Evolutionary conservation across 2,888 invertebrate species (phyloP), one percentile per base, ranked within the genome.

Genomic region (Bombylius major): DNA sequence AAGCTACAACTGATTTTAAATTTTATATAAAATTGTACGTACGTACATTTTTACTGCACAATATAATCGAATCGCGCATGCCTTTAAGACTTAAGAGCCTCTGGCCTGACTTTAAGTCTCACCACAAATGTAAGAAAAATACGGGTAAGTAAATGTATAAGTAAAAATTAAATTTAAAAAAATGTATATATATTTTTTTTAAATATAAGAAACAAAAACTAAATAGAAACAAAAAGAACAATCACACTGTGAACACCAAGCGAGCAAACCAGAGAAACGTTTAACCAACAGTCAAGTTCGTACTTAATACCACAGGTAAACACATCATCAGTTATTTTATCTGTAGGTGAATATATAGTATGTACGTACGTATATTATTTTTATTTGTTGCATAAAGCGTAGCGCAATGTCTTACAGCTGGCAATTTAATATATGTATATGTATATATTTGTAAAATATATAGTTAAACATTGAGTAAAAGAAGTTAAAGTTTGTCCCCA

Each of bases 1-100:
- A 56, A 39, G 53, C 46, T 53, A 56, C 56, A 56, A 56, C 56
- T 56, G 56, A 56, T 53, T 47, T 47, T 39, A 11, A 42, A 42
- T 8, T 11, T 42, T 11, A 42, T 11, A 23, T 23, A 11, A 42
- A 4, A 11, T 11, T 11, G 11, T 36, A 5, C 34, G 5, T 7
- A 36, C 8, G 34, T 36, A 36, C 34, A 36, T 11, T 42, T 42
- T 42, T 42, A 11, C 6, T 42, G 5, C 34, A 7, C 51, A 56
- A 55, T 50, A 55, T 50, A 55, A 33, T 47, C 47, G 32, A 47
- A 50, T 51, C 46, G 47, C 51, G 36, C 55, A 55, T 55, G 51
- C 50, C 55, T 55, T 55, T 55, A 47, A 55, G 51, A 55, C 55
- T 55, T 47, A 54, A 51, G 23, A 36, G 55, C 55, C 55, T 55